Evolutionary conservation across 2,888 invertebrate genomes (phyloP), one percentile per base, ranked within the genome.

Genomic region (Caenorhabditis macrosperma): DNA sequence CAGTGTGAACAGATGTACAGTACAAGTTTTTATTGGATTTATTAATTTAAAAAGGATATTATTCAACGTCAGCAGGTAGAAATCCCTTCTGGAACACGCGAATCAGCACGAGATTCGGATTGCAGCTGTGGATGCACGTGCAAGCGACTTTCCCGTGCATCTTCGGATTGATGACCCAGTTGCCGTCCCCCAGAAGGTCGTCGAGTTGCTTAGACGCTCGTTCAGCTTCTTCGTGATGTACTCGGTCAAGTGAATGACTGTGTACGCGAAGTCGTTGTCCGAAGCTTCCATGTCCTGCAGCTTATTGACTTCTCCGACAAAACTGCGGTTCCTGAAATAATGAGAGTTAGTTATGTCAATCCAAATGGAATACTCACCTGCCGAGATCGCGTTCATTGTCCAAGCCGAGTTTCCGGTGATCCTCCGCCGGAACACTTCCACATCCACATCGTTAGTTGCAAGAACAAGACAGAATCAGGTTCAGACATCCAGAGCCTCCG

Each of bases 61-160:
- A n/a, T n/a, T n/a, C n/a, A 5, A 41, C 44, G 20, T 71, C 52
- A 0, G 69, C 44, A 0, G 69, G 69, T 2, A 44, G 44, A 33
- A 71, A 71, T 52, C 61, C 54, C 24, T 71, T 71, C 33, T 71
- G 69, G 46, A 71, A 71, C 1, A 71, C 54, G 5, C 69, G 41
- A 15, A 61, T 44, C 20, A 52, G n/a, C 12, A 26, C 22, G 5
- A 61, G 28, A 17, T 71, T 71, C 7, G 60, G 69, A 5, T 50
- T 54, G 24, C 69, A 71, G 22, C 69, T 71, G 33, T 71, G 69
- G 12, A 44, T 41, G 44, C 30, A 60, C 0, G 33, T 44, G 2
- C 69, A 61, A 2, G 54, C 59, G 4, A 61, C 0, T 24, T 71
- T 71, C 1, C 69, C 69, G 24, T 30, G 35, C 12, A 9, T 2